These are phyloP conservation scores for Nesoenas mayeri DNA, from an alignment of 2,113 vertebrate genomes.

Conservation along the genomic window DNA sequence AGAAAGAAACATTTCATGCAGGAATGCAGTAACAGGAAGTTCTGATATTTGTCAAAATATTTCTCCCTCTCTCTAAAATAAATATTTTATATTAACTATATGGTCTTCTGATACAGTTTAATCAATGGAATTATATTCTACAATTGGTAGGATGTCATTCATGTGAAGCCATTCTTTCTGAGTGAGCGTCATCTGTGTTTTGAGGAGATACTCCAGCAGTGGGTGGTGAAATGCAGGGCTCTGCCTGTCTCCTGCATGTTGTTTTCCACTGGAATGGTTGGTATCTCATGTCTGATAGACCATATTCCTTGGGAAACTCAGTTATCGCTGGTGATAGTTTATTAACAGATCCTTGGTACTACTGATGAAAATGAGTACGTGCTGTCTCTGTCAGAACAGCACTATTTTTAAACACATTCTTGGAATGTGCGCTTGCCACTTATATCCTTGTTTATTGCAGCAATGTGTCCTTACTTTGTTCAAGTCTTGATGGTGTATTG, in stretches of 20 bases:
- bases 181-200: neutral
- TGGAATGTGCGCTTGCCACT: neutral
- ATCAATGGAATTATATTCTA: neutral
- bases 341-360: neutral
- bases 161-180: neutral
- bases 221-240: neutral
- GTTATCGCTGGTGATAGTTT: neutral
- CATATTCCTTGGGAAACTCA: neutral
- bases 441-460: constrained; percentile 1
- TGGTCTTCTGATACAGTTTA: neutral
- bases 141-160: neutral
- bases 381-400: constrained; percentile 4
- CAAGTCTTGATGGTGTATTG: neutral
- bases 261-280: neutral
- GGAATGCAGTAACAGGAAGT: constrained; percentile 4
- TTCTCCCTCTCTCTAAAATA: neutral
- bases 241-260: neutral
- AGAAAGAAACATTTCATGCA: neutral
- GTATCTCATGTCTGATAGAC: neutral
- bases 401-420: neutral
- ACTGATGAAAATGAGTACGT: neutral
- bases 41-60: constrained; percentile 27
- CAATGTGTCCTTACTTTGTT: neutral
- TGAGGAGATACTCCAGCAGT: neutral
- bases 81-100: neutral